Evolutionary conservation across 2,888 invertebrate species (phyloP), one percentile per base, ranked within the genome.

Genomic region (Drosophila kokeensis): DNA sequence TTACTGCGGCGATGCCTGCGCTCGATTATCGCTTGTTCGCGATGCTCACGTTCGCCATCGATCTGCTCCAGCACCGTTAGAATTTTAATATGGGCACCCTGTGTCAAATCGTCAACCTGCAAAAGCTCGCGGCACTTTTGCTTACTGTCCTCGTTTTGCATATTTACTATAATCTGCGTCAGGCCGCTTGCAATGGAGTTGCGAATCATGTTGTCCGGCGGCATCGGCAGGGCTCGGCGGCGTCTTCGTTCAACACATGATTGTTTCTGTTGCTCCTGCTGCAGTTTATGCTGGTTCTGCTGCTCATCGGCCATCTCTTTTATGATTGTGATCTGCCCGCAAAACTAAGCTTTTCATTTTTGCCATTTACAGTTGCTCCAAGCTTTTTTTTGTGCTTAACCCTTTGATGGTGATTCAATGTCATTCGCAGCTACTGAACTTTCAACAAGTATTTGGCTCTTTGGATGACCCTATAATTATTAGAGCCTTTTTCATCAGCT

Each of bases 151-250:
- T 24, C 42, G 64, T 77, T 74, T 30, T 48, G 72, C 90, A 91
- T 91, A 48, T 82, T 85, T 7, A 75, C 75, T 57, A 91, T 30
- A 18, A 91, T 79, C 69, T 90, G 85, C 34, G 88, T 81, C 50
- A 90, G 61, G 15, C 70, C 77, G 18, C 79, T 68, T 5, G 91
- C 90, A 34, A 90, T 88, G 3, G 82, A 78, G 27, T 76, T 82
- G 4, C 84, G 84, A 54, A 85, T 67, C 13, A 71, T 18, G 1
- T 89, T 69, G 13, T 79, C 89, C 7, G 89, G 24, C 1, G 84
- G 84, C 74, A 87, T 71, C 2, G 72, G 62, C 4, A 18, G 30
- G 0, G 15, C 15, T 11, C 60, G 59, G 10, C 66, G 69, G n/a
- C 60, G 59, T 11, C 45, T 11, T 13, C 21, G 34, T 13, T 34